Percentiles rank a stretch among this genome's conserved stretches.
Conservation (phyloP, 2,888 invertebrate genomes). For the Drosophila conformis region DNA sequence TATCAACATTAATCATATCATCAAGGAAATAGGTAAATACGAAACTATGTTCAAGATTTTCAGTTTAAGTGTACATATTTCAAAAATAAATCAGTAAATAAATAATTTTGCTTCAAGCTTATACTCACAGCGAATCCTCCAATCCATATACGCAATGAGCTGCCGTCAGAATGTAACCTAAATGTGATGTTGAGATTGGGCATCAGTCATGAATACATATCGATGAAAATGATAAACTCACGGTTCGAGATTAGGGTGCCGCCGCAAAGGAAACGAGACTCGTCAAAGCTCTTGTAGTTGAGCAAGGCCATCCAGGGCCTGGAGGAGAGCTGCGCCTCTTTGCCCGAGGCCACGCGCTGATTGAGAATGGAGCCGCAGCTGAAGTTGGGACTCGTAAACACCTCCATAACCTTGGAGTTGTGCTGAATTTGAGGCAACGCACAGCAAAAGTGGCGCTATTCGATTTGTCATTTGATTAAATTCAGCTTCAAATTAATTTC, state of each 20-base stretch:
- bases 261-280: constrained; percentile 68
- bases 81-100: neutral
- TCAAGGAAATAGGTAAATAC: neutral
- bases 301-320: constrained; percentile 78
- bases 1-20: neutral
- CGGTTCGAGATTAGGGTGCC: constrained; percentile 71
- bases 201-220: neutral
- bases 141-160: constrained; percentile 69
- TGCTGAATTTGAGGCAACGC: constrained; percentile 62
- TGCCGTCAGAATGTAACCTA: constrained; percentile 76
- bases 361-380: constrained; percentile 60
- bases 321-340: constrained; percentile 68
- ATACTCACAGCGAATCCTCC: constrained; percentile 65
- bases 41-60: neutral
- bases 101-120: neutral
- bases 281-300: constrained; percentile 52
- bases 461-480: neutral
- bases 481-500: neutral
- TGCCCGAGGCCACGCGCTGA: constrained; percentile 67
- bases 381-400: constrained; percentile 48
- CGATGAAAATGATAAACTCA: constrained; percentile 16
- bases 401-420: constrained; percentile 64
- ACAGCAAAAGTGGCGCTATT: constrained; percentile 76
- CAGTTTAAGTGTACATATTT: neutral
- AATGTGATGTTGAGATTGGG: neutral